Conservation (phyloP, 2,113 vertebrate genomes). For the Sphyrna mokarran region DNA sequence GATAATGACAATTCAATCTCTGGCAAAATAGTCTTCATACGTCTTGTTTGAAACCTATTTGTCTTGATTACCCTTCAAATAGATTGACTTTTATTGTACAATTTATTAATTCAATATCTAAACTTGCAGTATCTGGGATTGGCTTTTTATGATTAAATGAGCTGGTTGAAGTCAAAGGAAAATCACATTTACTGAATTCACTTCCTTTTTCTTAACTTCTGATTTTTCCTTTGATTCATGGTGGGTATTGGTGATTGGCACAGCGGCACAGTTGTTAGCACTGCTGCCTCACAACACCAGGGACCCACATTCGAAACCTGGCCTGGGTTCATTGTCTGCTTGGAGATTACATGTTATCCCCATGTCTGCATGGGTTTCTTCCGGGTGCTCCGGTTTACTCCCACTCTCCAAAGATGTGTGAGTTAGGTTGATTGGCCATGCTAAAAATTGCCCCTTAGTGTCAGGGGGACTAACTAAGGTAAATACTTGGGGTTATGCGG, state of each 20-base stretch:
- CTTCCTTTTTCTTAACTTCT: background rate
- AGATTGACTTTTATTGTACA: background rate
- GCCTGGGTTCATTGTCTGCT: too few species aligned
- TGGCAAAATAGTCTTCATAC: background rate
- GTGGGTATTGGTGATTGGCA: background rate
- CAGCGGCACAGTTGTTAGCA: too few species aligned
- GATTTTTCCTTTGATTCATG: background rate
- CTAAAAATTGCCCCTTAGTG: too few species aligned
- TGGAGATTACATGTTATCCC: too few species aligned
- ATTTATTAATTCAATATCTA: slow-evolving; percentile 16
- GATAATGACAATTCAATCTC: background rate
- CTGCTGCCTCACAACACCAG: too few species aligned
- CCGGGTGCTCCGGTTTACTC: too few species aligned
- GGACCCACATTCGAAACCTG: too few species aligned
- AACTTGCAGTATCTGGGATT: background rate
- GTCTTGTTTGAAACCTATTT: background rate
- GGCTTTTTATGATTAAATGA: background rate
- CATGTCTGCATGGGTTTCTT: too few species aligned
- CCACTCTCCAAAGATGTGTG: too few species aligned
- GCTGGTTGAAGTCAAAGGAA: background rate
- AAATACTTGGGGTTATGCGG: too few species aligned
- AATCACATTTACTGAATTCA: background rate
- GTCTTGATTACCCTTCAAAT: slow-evolving; percentile 2
- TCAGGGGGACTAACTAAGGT: too few species aligned
- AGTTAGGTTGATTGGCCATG: too few species aligned